Base-by-base conservation (phyloP, 1,140 invertebrate species). In the Aleiodes sp. region DNA sequence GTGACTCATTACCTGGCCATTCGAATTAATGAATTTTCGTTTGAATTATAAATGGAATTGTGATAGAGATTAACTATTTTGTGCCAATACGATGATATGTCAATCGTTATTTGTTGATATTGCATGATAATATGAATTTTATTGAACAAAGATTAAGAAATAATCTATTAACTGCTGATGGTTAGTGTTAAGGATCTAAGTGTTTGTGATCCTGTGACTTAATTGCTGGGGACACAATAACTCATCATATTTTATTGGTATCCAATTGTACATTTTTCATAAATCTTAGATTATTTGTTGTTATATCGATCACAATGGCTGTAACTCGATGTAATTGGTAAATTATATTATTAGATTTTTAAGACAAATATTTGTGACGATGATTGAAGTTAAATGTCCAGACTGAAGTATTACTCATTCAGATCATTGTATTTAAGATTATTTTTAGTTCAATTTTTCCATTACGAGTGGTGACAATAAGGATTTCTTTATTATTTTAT, bases 81-180 rank as follows among this genome's bases (percentile, higher is more conserved):
- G 41, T 46, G 41, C 2, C 41, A 46, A 46, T 46, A 14, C 16
- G n/a, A 2, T 46, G 14, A 19, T 14, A 46, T 16, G 41, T 2
- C 41, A 46, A 46, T 52, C 21, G 46, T 24, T 52, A 24, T 21
- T 12, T 4, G 9, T 52, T 52, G 19, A 26, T 9, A 26, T 52
- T 21, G 21, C 4, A 52, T 21, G 19, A 26, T 21, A 33, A 31
- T 68, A 6, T 26, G 37, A 41, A 21, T 41, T 61, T 68, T 61
- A 59, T 67, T 57, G 35, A 68, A 41, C 46, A 63, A 41, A 56
- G 24, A 63, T 61, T 33, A 24, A 28, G 28, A 61, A 61, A 28
- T 41, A 57, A 16, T 60, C 21, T 39, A 68, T 67, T 33, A 39
- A 67, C 43, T 59, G 65, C 60, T 68, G 31, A 37, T 57, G 57